phyloP scores from a whole-genome alignment of 2,113 vertebrate species.

The Lepisosteus osseus region DNA sequence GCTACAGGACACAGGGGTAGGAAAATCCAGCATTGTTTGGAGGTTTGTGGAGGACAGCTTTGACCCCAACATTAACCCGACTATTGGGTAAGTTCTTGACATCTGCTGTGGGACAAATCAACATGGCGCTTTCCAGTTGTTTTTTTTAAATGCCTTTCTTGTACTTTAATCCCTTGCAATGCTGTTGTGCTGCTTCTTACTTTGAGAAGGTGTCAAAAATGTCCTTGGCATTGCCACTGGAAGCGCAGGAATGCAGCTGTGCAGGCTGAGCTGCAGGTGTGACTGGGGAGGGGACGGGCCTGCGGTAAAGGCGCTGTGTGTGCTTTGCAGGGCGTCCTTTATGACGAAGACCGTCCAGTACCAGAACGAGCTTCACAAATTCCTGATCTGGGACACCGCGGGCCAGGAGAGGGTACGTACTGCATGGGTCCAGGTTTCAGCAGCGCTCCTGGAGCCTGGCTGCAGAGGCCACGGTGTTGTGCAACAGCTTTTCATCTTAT shows the following conservation, averaged over 20 bases:
- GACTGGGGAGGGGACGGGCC: too few relatives aligned
- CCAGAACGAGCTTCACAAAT: conserved; percentile 94
- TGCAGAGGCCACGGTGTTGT: too few relatives aligned
- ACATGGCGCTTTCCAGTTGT: conserved; percentile 31
- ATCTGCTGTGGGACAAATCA: neutral
- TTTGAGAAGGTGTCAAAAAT: too few relatives aligned
- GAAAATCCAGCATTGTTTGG: conserved; percentile 94
- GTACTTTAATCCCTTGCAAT: neutral
- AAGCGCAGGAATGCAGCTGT: too few relatives aligned
- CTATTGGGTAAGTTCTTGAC: conserved; percentile 84
- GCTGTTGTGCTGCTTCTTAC: too few relatives aligned
- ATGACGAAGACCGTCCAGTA: conserved; percentile 98
- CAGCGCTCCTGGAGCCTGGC: too few relatives aligned
- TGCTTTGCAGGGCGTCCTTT: conserved; percentile 83
- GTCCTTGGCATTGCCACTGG: neutral
- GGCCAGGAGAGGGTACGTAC: conserved; percentile 84
- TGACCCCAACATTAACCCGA: conserved; percentile 94
- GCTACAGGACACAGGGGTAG: conserved; percentile 86
- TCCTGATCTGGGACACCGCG: conserved; percentile 95
- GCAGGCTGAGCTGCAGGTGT: too few relatives aligned
- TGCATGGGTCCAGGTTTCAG: too few relatives aligned
- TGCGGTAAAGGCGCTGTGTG: too few relatives aligned
- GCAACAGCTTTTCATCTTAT: too few relatives aligned
- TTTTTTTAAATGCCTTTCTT: neutral
- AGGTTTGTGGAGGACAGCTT: conserved; percentile 94